A percentile compares a stretch with the other conserved stretches of the same genome.
Evolutionary conservation across 2,888 invertebrate genomes (phyloP).

Genomic region (Cataglyphis cursor): DNA sequence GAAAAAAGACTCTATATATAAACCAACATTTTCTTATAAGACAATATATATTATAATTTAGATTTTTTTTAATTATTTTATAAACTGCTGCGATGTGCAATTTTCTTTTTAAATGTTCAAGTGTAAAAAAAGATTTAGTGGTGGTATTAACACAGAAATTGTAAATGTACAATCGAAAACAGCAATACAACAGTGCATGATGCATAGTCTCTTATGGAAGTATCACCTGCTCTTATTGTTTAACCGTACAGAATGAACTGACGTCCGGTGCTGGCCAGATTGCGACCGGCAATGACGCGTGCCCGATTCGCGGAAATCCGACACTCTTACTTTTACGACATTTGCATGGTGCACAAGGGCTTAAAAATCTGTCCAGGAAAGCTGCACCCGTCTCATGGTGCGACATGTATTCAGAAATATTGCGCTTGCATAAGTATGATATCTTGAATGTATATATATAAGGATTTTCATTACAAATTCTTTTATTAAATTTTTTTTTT

Average conservation of each 20-base stretch:
- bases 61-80: conserved; percentile 11
- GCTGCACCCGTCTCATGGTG: conserved; percentile 27
- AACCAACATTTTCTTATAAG: neutral
- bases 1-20: neutral
- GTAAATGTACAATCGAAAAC: conserved; percentile 52
- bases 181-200: neutral
- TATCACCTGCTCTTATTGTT: conserved; percentile 81
- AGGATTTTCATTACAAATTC: neutral
- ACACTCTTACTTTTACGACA: conserved; percentile 79
- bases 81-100: neutral
- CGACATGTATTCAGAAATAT: neutral
- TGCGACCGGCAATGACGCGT: conserved; percentile 68
- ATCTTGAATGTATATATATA: neutral
- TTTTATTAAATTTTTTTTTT: neutral
- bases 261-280: conserved; percentile 66
- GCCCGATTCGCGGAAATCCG: conserved; percentile 75
- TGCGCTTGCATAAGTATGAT: neutral
- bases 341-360: conserved; percentile 61
- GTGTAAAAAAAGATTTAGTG: neutral
- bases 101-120: neutral
- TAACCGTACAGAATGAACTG: conserved; percentile 66
- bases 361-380: conserved; percentile 48
- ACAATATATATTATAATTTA: conserved; percentile 1
- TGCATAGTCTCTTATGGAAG: conserved; percentile 56
- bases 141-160: conserved; percentile 20